Evolutionary conservation across 1,140 invertebrate species (phyloP).

Genomic region (Achroia grisella): DNA sequence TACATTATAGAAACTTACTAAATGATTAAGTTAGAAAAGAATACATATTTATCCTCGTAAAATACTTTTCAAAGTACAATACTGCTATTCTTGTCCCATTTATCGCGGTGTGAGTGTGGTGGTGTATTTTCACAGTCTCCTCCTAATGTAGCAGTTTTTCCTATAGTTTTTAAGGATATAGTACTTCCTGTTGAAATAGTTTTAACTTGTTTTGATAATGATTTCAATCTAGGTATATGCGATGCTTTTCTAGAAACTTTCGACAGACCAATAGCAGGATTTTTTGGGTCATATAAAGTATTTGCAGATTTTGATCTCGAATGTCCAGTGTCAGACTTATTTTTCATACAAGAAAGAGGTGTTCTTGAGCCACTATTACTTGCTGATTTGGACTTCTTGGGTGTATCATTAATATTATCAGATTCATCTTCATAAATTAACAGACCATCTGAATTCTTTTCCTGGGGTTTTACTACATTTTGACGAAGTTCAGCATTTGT

Average conservation of each 20-base stretch:
- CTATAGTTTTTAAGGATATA: constrained; percentile 48
- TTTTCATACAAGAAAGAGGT: constrained; percentile 65
- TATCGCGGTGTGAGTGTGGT: constrained; percentile 62
- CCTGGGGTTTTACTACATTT: constrained; percentile 11
- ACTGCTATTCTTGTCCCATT: constrained; percentile 68
- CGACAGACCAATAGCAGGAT: constrained; percentile 19
- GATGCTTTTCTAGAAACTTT: constrained; percentile 47
- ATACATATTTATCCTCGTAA: too few species aligned
- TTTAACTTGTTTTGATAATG: constrained; percentile 41
- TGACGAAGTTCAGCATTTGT: constrained; percentile 42
- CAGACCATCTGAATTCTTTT: constrained; percentile 44
- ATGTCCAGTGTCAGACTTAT: constrained; percentile 46
- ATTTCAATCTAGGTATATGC: constrained; percentile 58
- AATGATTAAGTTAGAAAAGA: too few species aligned
- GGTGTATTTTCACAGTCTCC: constrained; percentile 70
- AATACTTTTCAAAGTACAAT: constrained; percentile 54
- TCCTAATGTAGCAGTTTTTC: constrained; percentile 31
- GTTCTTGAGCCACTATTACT: constrained; percentile 48
- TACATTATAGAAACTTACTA: too few species aligned
- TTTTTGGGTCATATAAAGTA: constrained; percentile 40
- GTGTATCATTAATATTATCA: constrained; percentile 33
- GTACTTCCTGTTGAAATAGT: constrained; percentile 32
- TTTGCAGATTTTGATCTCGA: constrained; percentile 56
- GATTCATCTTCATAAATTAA: constrained; percentile 63
- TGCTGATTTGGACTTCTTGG: constrained; percentile 47